A percentile compares a stretch with the other conserved stretches of the same genome.
phyloP scores from a whole-genome alignment of 2,113 vertebrate species.

The Stigmatopora nigra region DNA sequence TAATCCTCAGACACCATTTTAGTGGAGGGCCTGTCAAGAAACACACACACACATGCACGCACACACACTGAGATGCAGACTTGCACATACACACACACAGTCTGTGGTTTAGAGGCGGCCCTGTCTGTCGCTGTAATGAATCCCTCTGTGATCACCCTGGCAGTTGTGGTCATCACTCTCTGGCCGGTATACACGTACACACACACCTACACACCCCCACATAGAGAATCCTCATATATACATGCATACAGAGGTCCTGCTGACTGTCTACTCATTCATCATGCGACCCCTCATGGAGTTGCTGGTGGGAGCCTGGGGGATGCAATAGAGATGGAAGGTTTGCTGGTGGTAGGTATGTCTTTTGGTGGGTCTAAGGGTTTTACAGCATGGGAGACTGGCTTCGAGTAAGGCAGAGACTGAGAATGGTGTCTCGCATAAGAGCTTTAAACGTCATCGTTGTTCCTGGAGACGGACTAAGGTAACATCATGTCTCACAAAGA shows the following conservation, averaged over 20 bases:
- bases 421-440: constrained; percentile 13
- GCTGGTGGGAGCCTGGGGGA: constrained; percentile 81
- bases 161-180: constrained; percentile 87
- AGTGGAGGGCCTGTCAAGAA: constrained; percentile 76
- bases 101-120: constrained; percentile 75
- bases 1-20: constrained; percentile 84
- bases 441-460: constrained; percentile 25
- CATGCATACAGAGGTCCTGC: constrained; percentile 47
- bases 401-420: constrained; percentile 8
- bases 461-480: constrained; percentile 29
- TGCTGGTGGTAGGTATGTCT: constrained; percentile 45
- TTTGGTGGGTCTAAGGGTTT: constrained; percentile 15
- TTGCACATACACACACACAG: constrained; percentile 19
- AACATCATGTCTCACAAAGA: constrained; percentile 1
- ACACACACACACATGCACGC: constrained; percentile 6
- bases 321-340: constrained; percentile 72
- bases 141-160: constrained; percentile 73
- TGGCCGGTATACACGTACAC: constrained; percentile 55
- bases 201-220: constrained; percentile 24
- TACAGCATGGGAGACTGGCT: constrained; percentile 23
- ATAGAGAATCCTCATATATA: constrained; percentile 34
- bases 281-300: constrained; percentile 80
- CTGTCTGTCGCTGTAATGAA: constrained; percentile 94
- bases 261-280: constrained; percentile 88
- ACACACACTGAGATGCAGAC: constrained; percentile 22